Conservation (phyloP, 2,113 vertebrate genomes). For the Phrynosoma platyrhinos region DNA sequence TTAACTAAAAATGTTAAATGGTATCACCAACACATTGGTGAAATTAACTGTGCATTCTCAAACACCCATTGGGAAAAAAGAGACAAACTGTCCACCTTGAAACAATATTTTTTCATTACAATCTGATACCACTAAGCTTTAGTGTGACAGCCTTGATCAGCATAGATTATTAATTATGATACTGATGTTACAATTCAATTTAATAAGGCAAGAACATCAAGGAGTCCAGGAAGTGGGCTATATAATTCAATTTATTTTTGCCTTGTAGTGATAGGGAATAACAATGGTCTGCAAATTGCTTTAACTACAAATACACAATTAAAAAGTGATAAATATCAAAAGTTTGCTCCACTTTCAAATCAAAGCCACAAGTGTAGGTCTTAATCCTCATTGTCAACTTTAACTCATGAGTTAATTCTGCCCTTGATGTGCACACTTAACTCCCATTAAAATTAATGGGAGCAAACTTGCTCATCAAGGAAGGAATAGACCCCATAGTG, state of each 20-base stretch:
- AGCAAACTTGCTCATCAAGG: constrained; percentile 76
- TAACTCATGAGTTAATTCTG: constrained; percentile 73
- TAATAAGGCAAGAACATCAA: constrained; percentile 80
- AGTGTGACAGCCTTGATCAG: constrained; percentile 59
- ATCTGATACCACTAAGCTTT: constrained; percentile 57
- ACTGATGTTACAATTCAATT: constrained; percentile 69
- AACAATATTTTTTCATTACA: constrained; percentile 63
- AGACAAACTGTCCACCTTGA: constrained; percentile 57
- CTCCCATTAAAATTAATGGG: constrained; percentile 85
- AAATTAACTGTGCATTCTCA: constrained; percentile 56
- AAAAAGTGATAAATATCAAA: constrained; percentile 82
- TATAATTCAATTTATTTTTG: constrained; percentile 78
- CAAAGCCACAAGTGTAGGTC: constrained; percentile 79
- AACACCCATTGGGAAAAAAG: constrained; percentile 25
- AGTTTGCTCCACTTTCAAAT: constrained; percentile 75
- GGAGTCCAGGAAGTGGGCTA: constrained; percentile 70
- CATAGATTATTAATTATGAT: constrained; percentile 81
- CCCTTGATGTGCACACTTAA: constrained; percentile 79
- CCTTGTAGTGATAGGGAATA: constrained; percentile 77
- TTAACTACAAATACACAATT: constrained; percentile 81
- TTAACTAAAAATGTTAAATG: constrained; percentile 34
- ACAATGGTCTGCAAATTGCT: constrained; percentile 80
- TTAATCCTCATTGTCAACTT: constrained; percentile 77
- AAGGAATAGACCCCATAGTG: constrained; percentile 76
- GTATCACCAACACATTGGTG: constrained; percentile 8